These are phyloP conservation scores for Acestrorhynchus altus DNA, from an alignment of 2,797 vertebrate genomes.

Conservation along the genomic window DNA sequence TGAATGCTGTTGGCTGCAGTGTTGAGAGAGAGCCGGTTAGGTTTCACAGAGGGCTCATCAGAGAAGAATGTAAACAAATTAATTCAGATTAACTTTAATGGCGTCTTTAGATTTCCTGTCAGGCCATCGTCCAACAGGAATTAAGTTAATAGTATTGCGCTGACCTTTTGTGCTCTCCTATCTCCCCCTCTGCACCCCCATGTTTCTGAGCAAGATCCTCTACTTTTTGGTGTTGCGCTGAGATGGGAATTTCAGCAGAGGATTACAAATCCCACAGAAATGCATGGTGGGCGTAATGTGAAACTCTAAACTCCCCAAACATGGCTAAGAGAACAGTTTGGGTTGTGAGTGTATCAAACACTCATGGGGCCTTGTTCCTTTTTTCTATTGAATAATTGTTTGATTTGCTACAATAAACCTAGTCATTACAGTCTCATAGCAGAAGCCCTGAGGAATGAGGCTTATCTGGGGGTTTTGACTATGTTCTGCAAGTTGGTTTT, in stretches of 20 bases:
- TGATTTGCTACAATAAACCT: slow-evolving; percentile 51
- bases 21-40: slow-evolving; percentile 13
- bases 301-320: slow-evolving; percentile 54
- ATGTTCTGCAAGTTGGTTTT: slow-evolving; percentile 26
- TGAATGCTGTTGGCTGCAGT: slow-evolving; percentile 27
- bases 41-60: slow-evolving; percentile 50
- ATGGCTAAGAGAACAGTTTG: slow-evolving; percentile 44
- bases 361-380: slow-evolving; percentile 22
- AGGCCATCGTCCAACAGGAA: slow-evolving; percentile 54
- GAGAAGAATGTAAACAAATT: slow-evolving; percentile 66
- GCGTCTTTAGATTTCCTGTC: slow-evolving; percentile 60
- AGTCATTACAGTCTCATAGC: slow-evolving; percentile 33
- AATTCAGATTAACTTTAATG: slow-evolving; percentile 66
- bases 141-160: slow-evolving; percentile 57
- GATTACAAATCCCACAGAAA: slow-evolving; percentile 46
- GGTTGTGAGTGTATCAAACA: slow-evolving; percentile 33
- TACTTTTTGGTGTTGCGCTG: slow-evolving; percentile 12
- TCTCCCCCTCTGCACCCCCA: slow-evolving; percentile 31
- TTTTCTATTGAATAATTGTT: slow-evolving; percentile 23
- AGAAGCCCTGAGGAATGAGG: slow-evolving; percentile 29
- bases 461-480: slow-evolving; percentile 38
- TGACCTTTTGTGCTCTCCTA: slow-evolving; percentile 29
- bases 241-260: slow-evolving; percentile 35
- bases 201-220: slow-evolving; percentile 10
- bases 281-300: slow-evolving; percentile 42